Base-by-base conservation (phyloP, 35 echinoderm and acorn worm species). In the Holothuria glaberrima region DNA sequence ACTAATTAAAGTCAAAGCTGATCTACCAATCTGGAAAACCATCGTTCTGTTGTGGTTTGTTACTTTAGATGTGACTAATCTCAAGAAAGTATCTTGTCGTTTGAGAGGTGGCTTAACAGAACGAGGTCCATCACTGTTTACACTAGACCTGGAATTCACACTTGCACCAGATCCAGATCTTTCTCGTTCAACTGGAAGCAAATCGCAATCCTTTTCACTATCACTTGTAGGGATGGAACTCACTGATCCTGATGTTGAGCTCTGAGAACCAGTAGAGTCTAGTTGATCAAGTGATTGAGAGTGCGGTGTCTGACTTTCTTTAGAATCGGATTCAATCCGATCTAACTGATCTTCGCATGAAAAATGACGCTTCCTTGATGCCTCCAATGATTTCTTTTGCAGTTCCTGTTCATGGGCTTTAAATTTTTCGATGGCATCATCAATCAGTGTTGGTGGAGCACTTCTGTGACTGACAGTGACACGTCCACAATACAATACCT, bases 401-500 rank as follows among this genome's bases (percentile, higher is more conserved):
- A 93, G 57, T 16, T 86, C 75, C 33, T 93, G 59, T 85, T 99
- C 97, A 67, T 95, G 91, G 22, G 90, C 91, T 31, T 91, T 99
- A 30, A 94, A 99, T 24, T 93, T 95, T 54, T 91, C 89, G 16
- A 99, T 93, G 75, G 97, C 89, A 41, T 99, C 97, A 48, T 95
- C 97, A 18, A 99, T 95, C 36, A 98, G 91, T 30, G 93, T 91
- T 2, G 97, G 97, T 29, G 96, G 97, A 18, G 97, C 97, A 19
- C 93, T 94, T 69, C 95, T 99, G 85, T 95, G 97, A 29, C 90
- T 90, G 48, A 93, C 93, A 13, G 76, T 86, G 18, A 98, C 89
- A 46, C 91, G 88, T 5, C 97, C 97, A 48, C 93, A 94, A 54
- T 99, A 99, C 41, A 99, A 27, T 6, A 99, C 97, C 44, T 99